phyloP scores from a whole-genome alignment of 1,140 invertebrate genomes.

The Saccostrea cuccullata region DNA sequence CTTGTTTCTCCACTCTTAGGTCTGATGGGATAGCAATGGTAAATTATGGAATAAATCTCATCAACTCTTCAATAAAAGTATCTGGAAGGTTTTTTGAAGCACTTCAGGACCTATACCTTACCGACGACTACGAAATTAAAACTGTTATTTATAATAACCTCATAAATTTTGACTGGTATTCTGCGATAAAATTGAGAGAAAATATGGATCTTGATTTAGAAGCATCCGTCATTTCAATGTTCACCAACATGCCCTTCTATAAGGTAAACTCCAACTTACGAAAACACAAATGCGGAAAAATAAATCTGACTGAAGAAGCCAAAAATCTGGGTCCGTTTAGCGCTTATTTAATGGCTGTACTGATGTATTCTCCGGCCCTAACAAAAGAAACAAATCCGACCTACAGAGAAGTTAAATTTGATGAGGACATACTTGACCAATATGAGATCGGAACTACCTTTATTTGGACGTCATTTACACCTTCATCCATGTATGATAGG shows the following conservation, averaged over 20 bases:
- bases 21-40: not conserved
- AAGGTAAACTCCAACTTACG: not conserved
- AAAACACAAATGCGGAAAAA: not conserved
- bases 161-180: not conserved
- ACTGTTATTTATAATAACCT: not conserved
- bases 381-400: not conserved
- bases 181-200: not conserved
- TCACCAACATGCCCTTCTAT: not conserved
- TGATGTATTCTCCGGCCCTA: not conserved
- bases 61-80: constrained; percentile 1
- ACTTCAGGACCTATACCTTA: not conserved
- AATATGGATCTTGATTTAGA: not conserved
- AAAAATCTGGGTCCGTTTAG: not conserved
- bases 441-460: constrained; percentile 1
- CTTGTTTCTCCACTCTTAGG: not conserved
- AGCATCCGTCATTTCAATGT: not conserved
- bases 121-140: not conserved
- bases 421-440: not conserved
- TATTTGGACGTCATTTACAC: not conserved
- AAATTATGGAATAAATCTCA: not conserved
- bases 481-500: not conserved
- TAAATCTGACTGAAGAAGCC: not conserved
- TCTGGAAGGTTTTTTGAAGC: not conserved
- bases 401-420: not conserved
- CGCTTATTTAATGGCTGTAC: not conserved